Base-by-base conservation (phyloP, 2,888 invertebrate species). In the Cyaniris semiargus region DNA sequence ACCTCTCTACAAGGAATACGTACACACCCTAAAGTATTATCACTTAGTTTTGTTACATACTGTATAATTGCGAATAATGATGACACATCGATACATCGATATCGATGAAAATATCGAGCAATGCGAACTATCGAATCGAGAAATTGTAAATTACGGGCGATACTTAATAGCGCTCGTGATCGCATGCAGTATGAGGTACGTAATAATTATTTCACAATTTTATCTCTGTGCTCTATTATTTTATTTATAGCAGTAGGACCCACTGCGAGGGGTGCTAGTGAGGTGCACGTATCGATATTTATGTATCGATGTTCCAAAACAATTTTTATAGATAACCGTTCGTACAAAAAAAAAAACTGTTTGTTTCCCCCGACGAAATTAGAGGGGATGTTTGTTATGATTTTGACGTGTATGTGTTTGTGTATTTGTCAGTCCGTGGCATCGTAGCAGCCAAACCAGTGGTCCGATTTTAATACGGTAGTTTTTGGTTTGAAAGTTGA, bases 171-270 rank as follows among this genome's bases (percentile, higher is more conserved):
- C 27, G 72, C 71, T 79, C 80, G 78, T 79, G 79, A 78, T 71
- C 71, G 21, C 76, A 72, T 76, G 72, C 48, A 77, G 23, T 70
- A 76, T 78, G 76, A 77, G 75, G 70, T 44, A 70, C 44, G 83
- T 85, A 87, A 88, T 89, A 90, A 90, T 91, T 89, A 90, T 88
- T 88, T 90, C 86, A 89, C 86, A 86, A 85, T 88, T 89, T 89
- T 89, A 91, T 90, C 89, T 86, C 80, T 66, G 70, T 77, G 79
- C 82, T 84, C 83, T 86, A 89, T 89, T 90, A 88, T 87, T 90
- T 90, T 90, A 90, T 90, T 91, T 90, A 89, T 89, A 86, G 86
- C 84, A 84, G 84, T 85, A 84, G 84, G 87, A 87, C 87, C 87
- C 87, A 89, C 86, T 87, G 87, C 85, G 78, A 80, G 81, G 83